Conservation (phyloP, 1,140 invertebrate species). For the Musca domestica region DNA sequence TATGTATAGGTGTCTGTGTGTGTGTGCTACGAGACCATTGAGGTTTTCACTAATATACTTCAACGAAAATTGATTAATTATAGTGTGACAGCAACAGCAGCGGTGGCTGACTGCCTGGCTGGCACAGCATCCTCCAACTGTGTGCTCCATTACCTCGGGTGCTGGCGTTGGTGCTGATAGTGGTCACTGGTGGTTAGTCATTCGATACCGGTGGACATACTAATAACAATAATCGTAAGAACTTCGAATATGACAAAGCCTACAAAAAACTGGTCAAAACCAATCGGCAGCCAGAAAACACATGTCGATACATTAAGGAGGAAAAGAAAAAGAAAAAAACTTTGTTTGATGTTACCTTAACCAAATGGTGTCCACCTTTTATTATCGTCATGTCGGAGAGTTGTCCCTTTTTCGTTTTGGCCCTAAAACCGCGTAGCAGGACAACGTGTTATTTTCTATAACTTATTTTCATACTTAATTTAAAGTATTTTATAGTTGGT, state of each 20-base stretch:
- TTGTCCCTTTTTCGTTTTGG: no score
- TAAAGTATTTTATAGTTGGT: no score
- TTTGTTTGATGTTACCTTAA: no score
- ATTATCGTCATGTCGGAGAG: no score
- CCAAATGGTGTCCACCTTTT: no score
- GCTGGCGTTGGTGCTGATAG: no score
- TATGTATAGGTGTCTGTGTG: not conserved
- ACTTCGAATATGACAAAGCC: no score
- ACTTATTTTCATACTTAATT: no score
- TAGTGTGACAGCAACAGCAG: conserved; percentile 9
- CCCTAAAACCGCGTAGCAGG: not conserved
- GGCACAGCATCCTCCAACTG: conserved; percentile 5
- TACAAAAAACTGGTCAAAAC: not conserved
- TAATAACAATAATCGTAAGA: no score
- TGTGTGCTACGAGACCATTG: not conserved
- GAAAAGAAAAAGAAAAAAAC: no score
- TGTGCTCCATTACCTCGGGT: not conserved
- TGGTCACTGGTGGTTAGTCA: not conserved
- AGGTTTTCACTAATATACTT: conserved; percentile 16
- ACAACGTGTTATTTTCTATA: conserved; percentile 4
- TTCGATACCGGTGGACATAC: not conserved
- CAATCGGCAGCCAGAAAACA: conserved; percentile 7
- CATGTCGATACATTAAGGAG: conserved; percentile 18
- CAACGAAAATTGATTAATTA: conserved; percentile 21
- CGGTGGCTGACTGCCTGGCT: no score